A percentile compares a stretch with the other conserved stretches of the same genome.
These are phyloP conservation scores for Gymnocephalus cernua DNA, from an alignment of 2,113 vertebrate species.

Conservation along the genomic window DNA sequence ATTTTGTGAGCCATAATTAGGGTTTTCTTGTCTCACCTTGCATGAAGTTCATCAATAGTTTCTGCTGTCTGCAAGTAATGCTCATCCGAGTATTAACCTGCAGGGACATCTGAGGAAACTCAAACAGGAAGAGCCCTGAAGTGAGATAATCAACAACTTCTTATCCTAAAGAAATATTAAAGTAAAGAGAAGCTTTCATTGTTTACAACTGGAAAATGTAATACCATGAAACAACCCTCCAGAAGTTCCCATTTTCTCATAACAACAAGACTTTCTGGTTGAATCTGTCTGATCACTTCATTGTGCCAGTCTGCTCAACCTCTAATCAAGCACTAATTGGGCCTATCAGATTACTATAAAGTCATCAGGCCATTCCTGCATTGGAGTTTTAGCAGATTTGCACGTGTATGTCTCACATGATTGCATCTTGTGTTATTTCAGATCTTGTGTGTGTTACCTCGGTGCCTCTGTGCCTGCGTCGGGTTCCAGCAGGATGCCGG, in stretches of 20 bases:
- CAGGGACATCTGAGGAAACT: conserved; percentile 69
- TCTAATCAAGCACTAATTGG: conserved; percentile 65
- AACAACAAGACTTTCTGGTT: not conserved
- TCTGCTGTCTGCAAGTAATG: conserved; percentile 76
- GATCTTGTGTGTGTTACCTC: not conserved
- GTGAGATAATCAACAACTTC: conserved; percentile 54
- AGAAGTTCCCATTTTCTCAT: not conserved
- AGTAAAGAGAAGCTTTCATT: conserved; percentile 23
- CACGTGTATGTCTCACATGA: conserved; percentile 56
- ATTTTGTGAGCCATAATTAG: conserved; percentile 71
- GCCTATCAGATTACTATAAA: conserved; percentile 69
- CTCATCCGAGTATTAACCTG: conserved; percentile 76
- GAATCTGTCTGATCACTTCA: conserved; percentile 54
- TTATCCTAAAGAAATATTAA: conserved; percentile 43
- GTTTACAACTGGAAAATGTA: conserved; percentile 19
- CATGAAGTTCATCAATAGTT: conserved; percentile 72
- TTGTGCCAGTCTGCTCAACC: conserved; percentile 46
- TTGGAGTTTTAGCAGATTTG: conserved; percentile 36
- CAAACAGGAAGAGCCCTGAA: conserved; percentile 65
- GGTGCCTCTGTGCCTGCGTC: too few species aligned
- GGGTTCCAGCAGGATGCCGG: too few species aligned
- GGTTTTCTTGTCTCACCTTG: conserved; percentile 52
- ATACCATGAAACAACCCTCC: not conserved
- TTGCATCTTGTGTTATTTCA: conserved; percentile 25
- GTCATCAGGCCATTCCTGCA: conserved; percentile 49